These are phyloP conservation scores for Archegozetes longisetosus DNA, from an alignment of 1,140 invertebrate genomes.

Conservation along the genomic window DNA sequence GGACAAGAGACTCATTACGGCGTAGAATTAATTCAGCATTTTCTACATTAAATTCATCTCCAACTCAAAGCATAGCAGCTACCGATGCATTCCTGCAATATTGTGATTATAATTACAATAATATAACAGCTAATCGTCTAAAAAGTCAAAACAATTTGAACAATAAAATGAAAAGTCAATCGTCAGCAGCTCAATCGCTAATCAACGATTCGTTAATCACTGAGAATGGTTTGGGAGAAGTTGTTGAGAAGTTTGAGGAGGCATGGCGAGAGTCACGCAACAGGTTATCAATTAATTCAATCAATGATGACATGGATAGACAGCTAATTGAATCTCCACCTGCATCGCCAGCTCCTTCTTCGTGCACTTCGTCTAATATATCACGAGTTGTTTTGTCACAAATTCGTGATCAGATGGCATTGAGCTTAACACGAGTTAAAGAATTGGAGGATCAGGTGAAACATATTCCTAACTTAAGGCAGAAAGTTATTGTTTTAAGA, in stretches of 20 bases:
- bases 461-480: conserved; percentile 50
- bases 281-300: not conserved
- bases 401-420: conserved; percentile 55
- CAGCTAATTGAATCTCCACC: conserved; percentile 20
- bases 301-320: conserved; percentile 7
- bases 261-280: conserved; percentile 5
- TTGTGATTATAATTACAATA: not conserved
- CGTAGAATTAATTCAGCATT: not conserved
- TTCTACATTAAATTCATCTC: not conserved
- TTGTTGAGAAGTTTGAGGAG: conserved; percentile 14
- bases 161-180: not conserved
- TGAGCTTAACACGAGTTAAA: conserved; percentile 53
- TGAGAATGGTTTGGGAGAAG: conserved; percentile 6
- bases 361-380: conserved; percentile 12
- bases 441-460: conserved; percentile 71
- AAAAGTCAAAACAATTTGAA: not conserved
- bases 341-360: conserved; percentile 15
- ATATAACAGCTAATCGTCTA: not conserved
- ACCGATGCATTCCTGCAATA: not conserved
- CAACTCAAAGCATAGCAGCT: not conserved
- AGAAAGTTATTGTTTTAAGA: conserved; percentile 49
- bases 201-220: not conserved
- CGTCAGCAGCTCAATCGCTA: not conserved
- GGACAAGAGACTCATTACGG: not conserved
- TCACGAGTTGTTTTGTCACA: conserved; percentile 18